Conservation (phyloP, 2,888 invertebrate genomes). For the Cactoblastis cactorum region DNA sequence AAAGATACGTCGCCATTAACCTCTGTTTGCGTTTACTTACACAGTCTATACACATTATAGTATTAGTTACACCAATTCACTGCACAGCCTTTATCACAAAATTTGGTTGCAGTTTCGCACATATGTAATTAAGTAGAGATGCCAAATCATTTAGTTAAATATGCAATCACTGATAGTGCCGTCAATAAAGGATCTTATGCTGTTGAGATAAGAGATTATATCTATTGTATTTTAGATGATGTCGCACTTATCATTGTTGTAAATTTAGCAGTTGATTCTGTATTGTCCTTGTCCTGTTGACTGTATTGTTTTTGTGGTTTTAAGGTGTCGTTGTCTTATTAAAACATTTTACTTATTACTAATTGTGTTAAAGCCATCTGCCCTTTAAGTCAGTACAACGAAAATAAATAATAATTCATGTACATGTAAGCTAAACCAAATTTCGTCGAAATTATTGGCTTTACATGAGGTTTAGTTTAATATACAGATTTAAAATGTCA, state of each 20-base stretch:
- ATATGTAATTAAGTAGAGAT: background rate
- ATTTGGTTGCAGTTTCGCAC: conserved; percentile 4
- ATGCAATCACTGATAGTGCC: background rate
- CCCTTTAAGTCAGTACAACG: no score
- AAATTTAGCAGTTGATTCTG: conserved; percentile 2
- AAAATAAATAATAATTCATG: no score
- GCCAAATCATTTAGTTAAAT: background rate
- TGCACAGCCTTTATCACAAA: background rate
- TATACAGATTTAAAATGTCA: no score
- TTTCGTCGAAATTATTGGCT: no score
- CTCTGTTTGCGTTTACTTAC: conserved; percentile 1
- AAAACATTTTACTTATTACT: no score
- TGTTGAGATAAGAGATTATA: background rate
- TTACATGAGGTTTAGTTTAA: no score
- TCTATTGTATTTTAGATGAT: background rate
- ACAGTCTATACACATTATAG: background rate
- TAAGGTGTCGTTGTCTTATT: background rate
- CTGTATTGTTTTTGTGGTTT: background rate
- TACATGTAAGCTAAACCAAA: no score
- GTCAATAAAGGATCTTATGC: background rate
- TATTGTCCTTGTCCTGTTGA: background rate
- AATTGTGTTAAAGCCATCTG: no score
- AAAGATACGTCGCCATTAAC: background rate
- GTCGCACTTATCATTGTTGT: conserved; percentile 3
- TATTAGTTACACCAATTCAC: background rate